Evolutionary conservation across 1,140 invertebrate species (phyloP).

Genomic region (Gryllus bimaculatus): DNA sequence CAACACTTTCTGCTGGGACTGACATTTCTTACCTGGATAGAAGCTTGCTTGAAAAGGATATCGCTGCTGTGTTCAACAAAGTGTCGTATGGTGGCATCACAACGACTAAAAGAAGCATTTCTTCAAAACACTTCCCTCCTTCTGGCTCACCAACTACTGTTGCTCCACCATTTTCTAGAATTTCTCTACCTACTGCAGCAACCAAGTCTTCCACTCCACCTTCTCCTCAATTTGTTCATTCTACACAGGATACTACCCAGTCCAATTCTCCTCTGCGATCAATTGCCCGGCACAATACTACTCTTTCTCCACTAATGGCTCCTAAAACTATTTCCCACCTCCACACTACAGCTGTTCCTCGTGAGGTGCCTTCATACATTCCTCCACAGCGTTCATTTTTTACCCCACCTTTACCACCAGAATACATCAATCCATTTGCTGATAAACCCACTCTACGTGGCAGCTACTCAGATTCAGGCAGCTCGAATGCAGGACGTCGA

Average conservation of each 20-base stretch:
- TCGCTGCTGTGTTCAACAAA: conserved; percentile 56
- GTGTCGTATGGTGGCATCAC: conserved; percentile 48
- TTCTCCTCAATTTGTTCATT: conserved; percentile 25
- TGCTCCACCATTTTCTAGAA: conserved; percentile 39
- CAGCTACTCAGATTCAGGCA: conserved; percentile 37
- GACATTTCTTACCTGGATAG: conserved; percentile 23
- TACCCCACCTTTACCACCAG: conserved; percentile 63
- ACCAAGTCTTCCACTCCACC: conserved; percentile 38
- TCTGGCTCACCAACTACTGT: conserved; percentile 46
- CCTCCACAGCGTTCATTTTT: conserved; percentile 65
- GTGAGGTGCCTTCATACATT: conserved; percentile 66
- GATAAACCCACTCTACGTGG: conserved; percentile 72
- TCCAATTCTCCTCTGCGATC: conserved; percentile 11
- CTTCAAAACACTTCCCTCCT: conserved; percentile 47
- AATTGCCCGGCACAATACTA: conserved; percentile 28
- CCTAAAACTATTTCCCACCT: conserved; percentile 58
- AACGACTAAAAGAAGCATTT: conserved; percentile 54
- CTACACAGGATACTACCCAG: neutral
- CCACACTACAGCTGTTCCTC: conserved; percentile 51
- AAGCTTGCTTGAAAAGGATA: conserved; percentile 42
- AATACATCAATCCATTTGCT: conserved; percentile 65
- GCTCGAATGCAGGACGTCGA: conserved; percentile 28
- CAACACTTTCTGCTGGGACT: conserved; percentile 9
- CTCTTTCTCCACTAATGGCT: conserved; percentile 29
- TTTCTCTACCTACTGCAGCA: conserved; percentile 19